These are phyloP conservation scores for Cinclus mexicanus DNA, from an alignment of 2,113 vertebrate species.

Conservation along the genomic window DNA sequence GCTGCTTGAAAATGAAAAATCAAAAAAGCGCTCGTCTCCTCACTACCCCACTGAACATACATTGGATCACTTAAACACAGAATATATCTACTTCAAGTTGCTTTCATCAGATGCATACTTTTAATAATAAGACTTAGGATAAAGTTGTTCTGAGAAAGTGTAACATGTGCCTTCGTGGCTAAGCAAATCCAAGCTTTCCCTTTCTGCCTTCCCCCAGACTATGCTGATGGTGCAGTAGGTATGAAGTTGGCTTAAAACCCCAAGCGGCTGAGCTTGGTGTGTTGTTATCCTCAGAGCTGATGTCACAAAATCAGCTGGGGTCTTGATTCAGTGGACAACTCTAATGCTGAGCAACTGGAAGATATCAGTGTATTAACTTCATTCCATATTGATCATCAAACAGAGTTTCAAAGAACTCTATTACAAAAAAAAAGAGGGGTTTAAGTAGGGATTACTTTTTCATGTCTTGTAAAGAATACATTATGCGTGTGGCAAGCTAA, in stretches of 20 bases:
- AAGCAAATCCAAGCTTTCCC: not conserved
- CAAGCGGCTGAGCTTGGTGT: not conserved
- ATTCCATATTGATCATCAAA: conserved; percentile 28
- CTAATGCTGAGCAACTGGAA: conserved; percentile 18
- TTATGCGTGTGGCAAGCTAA: not conserved
- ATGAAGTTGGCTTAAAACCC: not conserved
- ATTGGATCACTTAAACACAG: not conserved
- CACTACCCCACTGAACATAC: not conserved
- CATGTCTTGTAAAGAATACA: conserved; percentile 1
- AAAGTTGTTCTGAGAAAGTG: not conserved
- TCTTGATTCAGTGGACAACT: not conserved
- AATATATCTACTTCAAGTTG: not conserved
- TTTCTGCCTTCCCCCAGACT: not conserved
- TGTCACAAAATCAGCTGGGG: not conserved
- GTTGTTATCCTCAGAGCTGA: not conserved
- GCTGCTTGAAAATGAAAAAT: not conserved
- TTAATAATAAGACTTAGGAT: not conserved
- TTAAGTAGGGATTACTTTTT: conserved; percentile 35
- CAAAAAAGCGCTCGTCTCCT: not conserved
- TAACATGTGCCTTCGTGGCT: not conserved
- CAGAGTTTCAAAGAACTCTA: conserved; percentile 15
- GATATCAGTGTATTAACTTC: not conserved
- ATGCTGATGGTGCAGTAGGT: not conserved
- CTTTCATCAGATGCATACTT: not conserved
- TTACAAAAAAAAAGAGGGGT: not conserved